Base-by-base conservation (phyloP, 2,797 vertebrate genomes). In the Urocyon cinereoargenteus region DNA sequence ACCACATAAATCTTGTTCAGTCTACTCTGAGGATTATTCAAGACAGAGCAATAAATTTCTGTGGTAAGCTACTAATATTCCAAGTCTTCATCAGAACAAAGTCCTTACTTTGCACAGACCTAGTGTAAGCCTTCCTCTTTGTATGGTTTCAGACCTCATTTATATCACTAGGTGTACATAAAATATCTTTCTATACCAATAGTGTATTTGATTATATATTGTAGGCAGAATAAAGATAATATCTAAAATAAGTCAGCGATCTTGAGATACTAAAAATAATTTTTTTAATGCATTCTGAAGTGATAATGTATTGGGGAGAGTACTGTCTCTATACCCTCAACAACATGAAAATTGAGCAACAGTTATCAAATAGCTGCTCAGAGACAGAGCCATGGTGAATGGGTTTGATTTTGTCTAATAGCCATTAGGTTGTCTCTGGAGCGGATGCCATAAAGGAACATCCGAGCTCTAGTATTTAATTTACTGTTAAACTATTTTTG, bases 31-130 rank as follows among this genome's bases (percentile, higher is more conserved):
- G 5, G 7, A 57, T 92, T 70, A 53, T 78, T 95, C 24, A 70
- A 79, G 16, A 62, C 11, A 72, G 7, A 72, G 40, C 91, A 91
- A 40, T 86, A 93, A 79, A 73, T 8, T 96, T 88, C 11, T 85
- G 3, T 92, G 68, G 82, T 97, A 89, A 68, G 45, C 22, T 55
- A 81, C 21, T 83, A 89, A 53, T 86, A 94, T 96, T 78, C 28
- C 55, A 64, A 21, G 15, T 49, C 11, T 75, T 14, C 79, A 83
- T 10, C 14, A 81, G 34, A 89, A 68, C 12, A 66, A 84, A 84
- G 53, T 66, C 22, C 22, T 91, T 12, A 59, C 31, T 28, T 84
- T 26, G 21, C 55, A 51, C 31, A 59, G n/a, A 21, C 70, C 24
- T 57, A 62, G 13, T 19, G 3, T 86, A 89, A 96, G 26, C 5